Base-by-base conservation (phyloP, 2,888 invertebrate genomes). In the Eledona agricola region DNA sequence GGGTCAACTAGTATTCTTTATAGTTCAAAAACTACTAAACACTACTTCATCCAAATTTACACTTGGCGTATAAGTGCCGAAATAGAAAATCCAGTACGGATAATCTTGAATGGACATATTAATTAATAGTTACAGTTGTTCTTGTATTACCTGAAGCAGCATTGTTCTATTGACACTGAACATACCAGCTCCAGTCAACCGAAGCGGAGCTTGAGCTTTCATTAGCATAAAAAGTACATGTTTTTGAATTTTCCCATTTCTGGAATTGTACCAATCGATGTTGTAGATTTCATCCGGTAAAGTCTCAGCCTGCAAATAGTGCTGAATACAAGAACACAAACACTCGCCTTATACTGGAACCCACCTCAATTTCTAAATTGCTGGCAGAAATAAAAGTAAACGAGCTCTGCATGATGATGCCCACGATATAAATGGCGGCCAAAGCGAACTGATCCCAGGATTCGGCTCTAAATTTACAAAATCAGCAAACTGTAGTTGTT, bases 321-420 rank as follows among this genome's bases (percentile, higher is more conserved):
- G 1, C 5, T n/a, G n/a, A n/a, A n/a, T n/a, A n/a, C n/a, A n/a
- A n/a, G n/a, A n/a, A n/a, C n/a, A n/a, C n/a, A n/a, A n/a, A n/a
- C n/a, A n/a, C n/a, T n/a, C n/a, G n/a, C n/a, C n/a, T n/a, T 25
- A 25, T n/a, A n/a, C 7, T 31, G 2, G 5, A n/a, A 34, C 7
- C 20, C 16, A 37, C 37, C 15, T 22, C 25, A 13, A 31, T 22
- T 13, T 42, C 42, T 3, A 42, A 12, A 13, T 42, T 31, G n/a
- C 42, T 42, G 4, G 42, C 42, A 13, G 42, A 13, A 4, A 42
- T 4, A 22, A 42, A 42, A 1, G 31, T 31, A 6, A 42, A 42
- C n/a, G 29, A 20, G 19, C 42, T 22, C 13, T 42, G 42, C 28
- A 40, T 28, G 7, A 40, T 40, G 10, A 40, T 28, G 1, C 28